phyloP scores from a whole-genome alignment of 2,888 invertebrate species.

The Peribatodes rhomboidaria region DNA sequence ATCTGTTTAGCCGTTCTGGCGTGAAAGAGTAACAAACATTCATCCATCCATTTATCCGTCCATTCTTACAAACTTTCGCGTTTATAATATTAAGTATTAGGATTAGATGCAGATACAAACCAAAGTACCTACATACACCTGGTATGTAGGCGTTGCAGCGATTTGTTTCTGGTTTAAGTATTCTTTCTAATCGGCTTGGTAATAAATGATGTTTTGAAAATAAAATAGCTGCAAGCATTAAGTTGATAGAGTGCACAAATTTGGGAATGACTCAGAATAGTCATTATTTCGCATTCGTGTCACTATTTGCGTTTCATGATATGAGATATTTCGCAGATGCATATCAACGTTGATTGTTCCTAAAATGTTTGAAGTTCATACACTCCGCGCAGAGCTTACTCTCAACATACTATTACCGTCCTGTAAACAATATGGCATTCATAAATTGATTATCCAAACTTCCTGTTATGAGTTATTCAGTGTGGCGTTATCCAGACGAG shows the following conservation, averaged over 20 bases:
- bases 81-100: no score
- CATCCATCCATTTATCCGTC: no score
- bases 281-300: slow-evolving; percentile 4
- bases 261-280: slow-evolving; percentile 12
- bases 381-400: slow-evolving; percentile 27
- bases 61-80: no score
- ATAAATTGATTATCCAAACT: slow-evolving; percentile 74
- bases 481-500: slow-evolving; percentile 51
- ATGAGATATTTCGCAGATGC: not conserved
- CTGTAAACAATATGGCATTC: slow-evolving; percentile 62
- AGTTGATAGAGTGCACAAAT: slow-evolving; percentile 17
- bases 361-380: slow-evolving; percentile 23
- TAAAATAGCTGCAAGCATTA: slow-evolving; percentile 9
- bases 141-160: slow-evolving; percentile 6
- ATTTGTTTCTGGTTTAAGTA: slow-evolving; percentile 14
- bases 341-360: not conserved
- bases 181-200: slow-evolving; percentile 20
- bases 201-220: slow-evolving; percentile 25
- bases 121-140: slow-evolving; percentile 12
- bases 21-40: no score
- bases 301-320: not conserved
- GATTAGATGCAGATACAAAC: slow-evolving; percentile 1
- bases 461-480: slow-evolving; percentile 69
- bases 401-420: slow-evolving; percentile 39
- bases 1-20: no score